Percentiles rank a stretch among this genome's conserved stretches.
These are phyloP conservation scores for Sinohyriopsis cumingii DNA, from an alignment of 2,888 invertebrate genomes.

Conservation along the genomic window DNA sequence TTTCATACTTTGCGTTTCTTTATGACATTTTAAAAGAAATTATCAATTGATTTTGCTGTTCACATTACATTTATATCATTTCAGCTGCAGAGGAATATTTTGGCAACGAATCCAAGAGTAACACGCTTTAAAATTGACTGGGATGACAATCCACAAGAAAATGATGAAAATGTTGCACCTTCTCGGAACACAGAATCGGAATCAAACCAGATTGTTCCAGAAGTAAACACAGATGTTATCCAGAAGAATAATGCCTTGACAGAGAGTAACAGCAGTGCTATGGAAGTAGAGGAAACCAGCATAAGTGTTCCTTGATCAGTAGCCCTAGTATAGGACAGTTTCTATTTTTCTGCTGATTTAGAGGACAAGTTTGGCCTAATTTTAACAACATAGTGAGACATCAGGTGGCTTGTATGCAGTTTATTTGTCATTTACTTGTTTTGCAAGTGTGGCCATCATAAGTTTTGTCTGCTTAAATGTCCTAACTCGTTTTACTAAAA, in stretches of 20 bases:
- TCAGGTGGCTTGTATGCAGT: too few species aligned
- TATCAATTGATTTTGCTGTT: background rate
- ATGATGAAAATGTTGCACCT: conserved; percentile 57
- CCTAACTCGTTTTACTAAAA: too few species aligned
- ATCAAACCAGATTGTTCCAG: conserved; percentile 54
- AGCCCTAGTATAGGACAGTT: too few species aligned
- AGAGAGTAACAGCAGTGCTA: conserved; percentile 31
- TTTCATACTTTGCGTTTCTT: too few species aligned
- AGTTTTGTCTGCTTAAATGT: too few species aligned
- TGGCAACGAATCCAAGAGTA: conserved; percentile 93
- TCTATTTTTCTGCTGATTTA: too few species aligned
- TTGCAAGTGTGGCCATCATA: too few species aligned
- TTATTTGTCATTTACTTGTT: too few species aligned
- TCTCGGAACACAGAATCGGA: conserved; percentile 47
- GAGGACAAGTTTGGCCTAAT: too few species aligned
- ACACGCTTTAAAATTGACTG: conserved; percentile 98
- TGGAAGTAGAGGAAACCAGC: conserved; percentile 36
- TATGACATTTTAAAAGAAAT: background rate
- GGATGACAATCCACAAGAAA: conserved; percentile 75
- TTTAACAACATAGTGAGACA: too few species aligned
- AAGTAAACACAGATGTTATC: conserved; percentile 22
- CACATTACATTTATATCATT: conserved; percentile 17
- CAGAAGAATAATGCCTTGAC: conserved; percentile 21
- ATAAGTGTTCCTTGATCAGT: conserved; percentile 29
- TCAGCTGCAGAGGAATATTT: conserved; percentile 83